A percentile compares a stretch with the other conserved stretches of the same genome.
These are phyloP conservation scores for Sturmia bella DNA, from an alignment of 2,888 invertebrate species.

Conservation along the genomic window DNA sequence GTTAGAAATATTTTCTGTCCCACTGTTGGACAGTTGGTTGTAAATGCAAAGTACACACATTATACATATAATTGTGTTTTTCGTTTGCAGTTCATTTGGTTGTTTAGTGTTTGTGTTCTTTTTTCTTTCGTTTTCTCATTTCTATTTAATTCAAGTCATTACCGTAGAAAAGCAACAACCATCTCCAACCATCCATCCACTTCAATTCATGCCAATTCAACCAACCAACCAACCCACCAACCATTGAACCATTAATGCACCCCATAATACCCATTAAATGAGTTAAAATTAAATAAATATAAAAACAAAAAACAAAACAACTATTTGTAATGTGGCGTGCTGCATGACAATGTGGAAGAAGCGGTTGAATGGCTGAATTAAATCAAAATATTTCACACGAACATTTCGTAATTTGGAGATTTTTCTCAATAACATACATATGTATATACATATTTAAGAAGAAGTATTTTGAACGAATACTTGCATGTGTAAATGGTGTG, in stretches of 20 bases:
- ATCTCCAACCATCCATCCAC: slow-evolving; percentile 1
- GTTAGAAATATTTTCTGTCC: background rate
- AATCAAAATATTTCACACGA: slow-evolving; percentile 33
- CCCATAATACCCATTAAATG: slow-evolving; percentile 42
- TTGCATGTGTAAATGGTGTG: too few relatives aligned
- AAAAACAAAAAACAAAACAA: slow-evolving; percentile 14
- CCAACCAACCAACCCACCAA: background rate
- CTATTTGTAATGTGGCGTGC: slow-evolving; percentile 56
- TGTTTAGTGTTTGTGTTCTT: slow-evolving; percentile 13
- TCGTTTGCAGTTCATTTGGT: slow-evolving; percentile 29
- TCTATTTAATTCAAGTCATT: slow-evolving; percentile 31
- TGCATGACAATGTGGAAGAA: slow-evolving; percentile 30
- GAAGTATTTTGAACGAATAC: background rate
- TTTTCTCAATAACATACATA: slow-evolving; percentile 28
- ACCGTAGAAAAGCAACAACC: slow-evolving; percentile 6
- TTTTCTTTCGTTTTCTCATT: slow-evolving; percentile 12
- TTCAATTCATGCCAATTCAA: slow-evolving; percentile 22
- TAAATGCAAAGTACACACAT: background rate
- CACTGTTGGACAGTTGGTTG: slow-evolving; percentile 8
- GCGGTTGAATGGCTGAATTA: slow-evolving; percentile 1
- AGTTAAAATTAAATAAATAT: slow-evolving; percentile 42
- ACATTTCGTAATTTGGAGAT: slow-evolving; percentile 43
- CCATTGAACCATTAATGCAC: slow-evolving; percentile 40
- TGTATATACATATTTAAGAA: too few relatives aligned
- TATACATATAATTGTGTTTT: slow-evolving; percentile 27